Conservation (phyloP, 2,113 vertebrate species). For the Plecturocebus donacophilus region DNA sequence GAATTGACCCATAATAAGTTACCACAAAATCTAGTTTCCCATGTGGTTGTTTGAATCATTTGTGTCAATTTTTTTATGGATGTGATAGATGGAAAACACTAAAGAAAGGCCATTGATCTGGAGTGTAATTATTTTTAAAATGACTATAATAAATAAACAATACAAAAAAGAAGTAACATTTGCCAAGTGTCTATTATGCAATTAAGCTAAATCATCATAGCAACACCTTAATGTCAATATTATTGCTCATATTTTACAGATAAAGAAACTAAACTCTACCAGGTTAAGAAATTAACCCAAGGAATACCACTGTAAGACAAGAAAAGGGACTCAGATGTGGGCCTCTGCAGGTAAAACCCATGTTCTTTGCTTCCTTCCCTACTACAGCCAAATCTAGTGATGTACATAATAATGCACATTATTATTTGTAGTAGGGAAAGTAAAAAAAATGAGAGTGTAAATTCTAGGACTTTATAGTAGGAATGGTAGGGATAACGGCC, state of each 20-base stretch:
- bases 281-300: background rate
- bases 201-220: background rate
- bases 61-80: background rate
- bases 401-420: background rate
- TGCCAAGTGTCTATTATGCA: background rate
- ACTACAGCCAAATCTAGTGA: background rate
- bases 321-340: background rate
- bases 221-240: background rate
- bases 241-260: background rate
- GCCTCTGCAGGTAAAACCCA: background rate
- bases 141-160: background rate
- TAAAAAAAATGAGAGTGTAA: background rate
- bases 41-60: background rate
- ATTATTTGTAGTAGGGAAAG: no score
- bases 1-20: background rate
- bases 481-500: background rate
- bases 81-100: conserved; percentile 12
- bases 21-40: background rate
- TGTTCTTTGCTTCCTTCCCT: background rate
- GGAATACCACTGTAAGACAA: background rate
- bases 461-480: background rate
- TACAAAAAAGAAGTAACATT: background rate
- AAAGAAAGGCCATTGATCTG: background rate
- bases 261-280: background rate
- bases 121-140: background rate